Evolutionary conservation across 2,113 vertebrate species (phyloP), one percentile per base, ranked within the genome.

Genomic region (Cyrtonyx montezumae): DNA sequence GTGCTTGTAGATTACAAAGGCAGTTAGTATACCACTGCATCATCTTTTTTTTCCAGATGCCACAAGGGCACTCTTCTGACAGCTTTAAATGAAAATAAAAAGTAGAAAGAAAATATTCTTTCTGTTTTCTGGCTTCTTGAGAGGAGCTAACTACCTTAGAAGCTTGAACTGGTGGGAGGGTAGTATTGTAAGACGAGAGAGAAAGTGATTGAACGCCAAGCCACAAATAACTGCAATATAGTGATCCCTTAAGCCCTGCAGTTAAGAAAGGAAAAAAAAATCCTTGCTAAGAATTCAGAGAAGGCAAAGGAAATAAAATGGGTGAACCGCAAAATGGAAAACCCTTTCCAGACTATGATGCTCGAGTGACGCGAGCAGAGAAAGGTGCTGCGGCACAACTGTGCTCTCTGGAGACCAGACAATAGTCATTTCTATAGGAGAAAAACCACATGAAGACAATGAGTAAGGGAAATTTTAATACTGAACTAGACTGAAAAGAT

Each of bases 271-370:
- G 34, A 77, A 88, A 84, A 91, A 71, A 55, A 25, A 65, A 79
- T 82, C 18, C 73, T 68, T 3, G 6, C 71, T 95, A 89, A 94
- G 93, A 94, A 87, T 76, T 79, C 74, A 61, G 81, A 70, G 94
- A 78, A 63, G 82, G 68, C 46, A 85, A 30, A 53, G 55, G 79
- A 93, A 85, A 92, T 87, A 87, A 94, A 89, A 92, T 83, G 92
- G 92, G 82, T 77, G 87, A 96, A 97, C 95, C 95, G 81, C 94
- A 95, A 95, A 62, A 87, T 58, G 83, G 88, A 95, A 95, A 96
- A 94, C 26, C 0, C 6, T 76, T 89, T 91, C 90, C 94, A 97
- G 88, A 87, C 68, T 75, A 19, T 69, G 90, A 96, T 81, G 92
- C 87, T 88, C 77, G 70, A 93, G 79, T 95, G 90, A 91, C 89